Conservation (phyloP, 2,888 invertebrate genomes). For the Nymphalis urticae region DNA sequence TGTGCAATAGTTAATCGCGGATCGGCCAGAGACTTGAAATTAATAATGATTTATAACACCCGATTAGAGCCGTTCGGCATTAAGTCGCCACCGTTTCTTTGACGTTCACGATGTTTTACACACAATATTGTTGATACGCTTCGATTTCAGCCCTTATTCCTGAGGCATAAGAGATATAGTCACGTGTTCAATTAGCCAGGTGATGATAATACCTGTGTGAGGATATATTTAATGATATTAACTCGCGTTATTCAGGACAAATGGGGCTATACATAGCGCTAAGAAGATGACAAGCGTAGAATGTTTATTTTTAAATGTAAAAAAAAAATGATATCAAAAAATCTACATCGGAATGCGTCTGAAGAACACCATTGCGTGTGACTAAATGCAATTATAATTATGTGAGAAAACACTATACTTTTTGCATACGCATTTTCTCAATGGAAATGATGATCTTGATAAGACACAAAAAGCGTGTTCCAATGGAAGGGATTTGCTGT, state of each 20-base stretch:
- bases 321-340: slow-evolving; percentile 31
- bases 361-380: slow-evolving; percentile 40
- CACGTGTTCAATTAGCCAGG: slow-evolving; percentile 20
- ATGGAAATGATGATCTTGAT: slow-evolving; percentile 40
- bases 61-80: slow-evolving; percentile 74
- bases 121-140: slow-evolving; percentile 23
- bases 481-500: slow-evolving; percentile 27
- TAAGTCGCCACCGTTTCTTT: slow-evolving; percentile 58
- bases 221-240: slow-evolving; percentile 34
- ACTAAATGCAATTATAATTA: slow-evolving; percentile 39
- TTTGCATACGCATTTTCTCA: slow-evolving; percentile 39
- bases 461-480: slow-evolving; percentile 34
- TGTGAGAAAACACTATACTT: slow-evolving; percentile 39
- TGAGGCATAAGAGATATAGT: slow-evolving; percentile 30
- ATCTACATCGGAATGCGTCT: slow-evolving; percentile 34
- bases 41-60: slow-evolving; percentile 80
- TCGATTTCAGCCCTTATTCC: slow-evolving; percentile 24
- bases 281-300: slow-evolving; percentile 31
- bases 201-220: slow-evolving; percentile 27
- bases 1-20: slow-evolving; percentile 80
- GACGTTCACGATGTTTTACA: slow-evolving; percentile 39
- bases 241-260: slow-evolving; percentile 38
- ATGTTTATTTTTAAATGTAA: slow-evolving; percentile 22
- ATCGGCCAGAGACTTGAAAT: slow-evolving; percentile 71
- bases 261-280: slow-evolving; percentile 33